Evolutionary conservation across 1,140 invertebrate genomes (phyloP).

Genomic region (Caerostris darwini): DNA sequence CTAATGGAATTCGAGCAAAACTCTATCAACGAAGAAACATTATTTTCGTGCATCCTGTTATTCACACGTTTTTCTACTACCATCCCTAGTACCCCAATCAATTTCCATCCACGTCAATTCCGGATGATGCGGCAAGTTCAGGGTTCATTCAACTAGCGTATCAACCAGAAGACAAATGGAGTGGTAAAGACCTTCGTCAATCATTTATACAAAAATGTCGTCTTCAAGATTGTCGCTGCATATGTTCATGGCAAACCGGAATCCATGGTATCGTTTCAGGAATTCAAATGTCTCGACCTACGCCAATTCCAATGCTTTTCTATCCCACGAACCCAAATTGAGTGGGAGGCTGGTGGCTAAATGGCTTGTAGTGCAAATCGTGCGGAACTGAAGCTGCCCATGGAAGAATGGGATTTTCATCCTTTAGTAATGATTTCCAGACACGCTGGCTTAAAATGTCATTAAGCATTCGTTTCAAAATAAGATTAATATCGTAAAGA

Average conservation of each 20-base stretch:
- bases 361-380: not conserved
- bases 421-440: constrained; percentile 49
- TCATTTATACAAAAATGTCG: not conserved
- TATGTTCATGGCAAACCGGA: constrained; percentile 15
- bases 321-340: constrained; percentile 6
- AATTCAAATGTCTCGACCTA: constrained; percentile 8
- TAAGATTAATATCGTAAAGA: not conserved
- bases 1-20: not conserved
- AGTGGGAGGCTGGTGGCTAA: not conserved
- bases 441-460: not conserved
- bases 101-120: not conserved
- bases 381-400: not conserved
- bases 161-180: constrained; percentile 28
- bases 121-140: not conserved
- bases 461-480: not conserved
- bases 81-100: not conserved
- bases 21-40: not conserved
- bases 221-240: not conserved
- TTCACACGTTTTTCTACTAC: not conserved
- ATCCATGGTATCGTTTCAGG: constrained; percentile 11
- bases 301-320: not conserved
- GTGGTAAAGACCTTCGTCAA: not conserved
- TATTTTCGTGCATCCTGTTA: constrained; percentile 17
- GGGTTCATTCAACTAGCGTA: constrained; percentile 6
- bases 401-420: not conserved